These are phyloP conservation scores for Zingel zingel DNA, from an alignment of 2,113 vertebrate genomes.

Conservation along the genomic window DNA sequence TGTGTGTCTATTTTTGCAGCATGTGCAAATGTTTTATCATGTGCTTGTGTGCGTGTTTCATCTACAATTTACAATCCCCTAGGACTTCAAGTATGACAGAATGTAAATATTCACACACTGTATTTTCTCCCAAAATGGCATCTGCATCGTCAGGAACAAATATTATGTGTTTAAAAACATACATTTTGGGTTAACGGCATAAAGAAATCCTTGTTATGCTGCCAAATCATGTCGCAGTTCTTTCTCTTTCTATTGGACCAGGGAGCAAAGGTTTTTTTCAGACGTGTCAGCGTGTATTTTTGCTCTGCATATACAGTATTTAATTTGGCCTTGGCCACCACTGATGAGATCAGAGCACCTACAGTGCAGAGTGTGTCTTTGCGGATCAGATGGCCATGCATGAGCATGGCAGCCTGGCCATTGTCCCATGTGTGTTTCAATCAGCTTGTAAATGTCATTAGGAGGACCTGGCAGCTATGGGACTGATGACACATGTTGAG, in stretches of 20 bases:
- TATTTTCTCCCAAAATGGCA: slow-evolving; percentile 47
- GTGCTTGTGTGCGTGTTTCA: slow-evolving; percentile 16
- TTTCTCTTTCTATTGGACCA: slow-evolving; percentile 5
- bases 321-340: slow-evolving; percentile 6
- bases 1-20: slow-evolving; percentile 5
- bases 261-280: background rate
- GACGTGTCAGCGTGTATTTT: slow-evolving; percentile 3
- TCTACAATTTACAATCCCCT: slow-evolving; percentile 8
- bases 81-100: slow-evolving; percentile 39
- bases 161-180: slow-evolving; percentile 32
- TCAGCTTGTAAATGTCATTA: slow-evolving; percentile 77
- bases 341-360: slow-evolving; percentile 27
- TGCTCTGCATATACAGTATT: background rate
- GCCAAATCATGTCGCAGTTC: background rate
- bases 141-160: slow-evolving; percentile 34
- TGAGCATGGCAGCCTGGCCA: slow-evolving; percentile 51
- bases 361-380: slow-evolving; percentile 15
- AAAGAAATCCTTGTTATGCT: slow-evolving; percentile 48
- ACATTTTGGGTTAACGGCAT: background rate
- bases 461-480: slow-evolving; percentile 36
- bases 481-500: slow-evolving; percentile 54
- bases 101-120: slow-evolving; percentile 55
- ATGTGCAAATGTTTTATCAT: slow-evolving; percentile 17
- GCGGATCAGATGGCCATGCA: slow-evolving; percentile 33
- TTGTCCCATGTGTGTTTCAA: slow-evolving; percentile 72